phyloP scores from a whole-genome alignment of 2,113 vertebrate species.

The Miniopterus natalensis region DNA sequence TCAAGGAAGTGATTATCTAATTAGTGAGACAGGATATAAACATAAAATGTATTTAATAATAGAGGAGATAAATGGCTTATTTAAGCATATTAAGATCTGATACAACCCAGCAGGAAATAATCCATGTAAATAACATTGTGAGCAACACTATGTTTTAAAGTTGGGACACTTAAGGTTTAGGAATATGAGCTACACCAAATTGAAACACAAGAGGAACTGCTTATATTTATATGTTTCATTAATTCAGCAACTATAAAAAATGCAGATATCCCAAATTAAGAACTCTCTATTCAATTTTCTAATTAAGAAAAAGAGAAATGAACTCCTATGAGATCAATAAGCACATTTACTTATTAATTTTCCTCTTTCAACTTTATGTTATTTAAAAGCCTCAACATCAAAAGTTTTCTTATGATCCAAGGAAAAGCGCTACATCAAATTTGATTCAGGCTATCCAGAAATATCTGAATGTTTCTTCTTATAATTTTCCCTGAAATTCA shows the following conservation, averaged over 20 bases:
- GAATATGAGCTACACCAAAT: neutral
- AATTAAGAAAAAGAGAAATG: constrained; percentile 3
- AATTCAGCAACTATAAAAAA: neutral
- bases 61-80: neutral
- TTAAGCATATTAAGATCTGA: neutral
- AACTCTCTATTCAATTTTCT: constrained; percentile 36
- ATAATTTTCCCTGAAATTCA: neutral
- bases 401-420: neutral
- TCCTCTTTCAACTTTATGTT: neutral
- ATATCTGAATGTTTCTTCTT: neutral
- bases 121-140: neutral
- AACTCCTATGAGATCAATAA: neutral
- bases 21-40: constrained; percentile 36
- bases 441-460: neutral
- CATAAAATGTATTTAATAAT: constrained; percentile 28
- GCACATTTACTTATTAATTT: neutral
- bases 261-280: neutral
- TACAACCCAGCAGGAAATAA: neutral
- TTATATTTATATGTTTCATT: neutral
- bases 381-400: neutral
- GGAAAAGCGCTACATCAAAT: neutral
- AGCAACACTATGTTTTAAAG: neutral
- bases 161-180: neutral
- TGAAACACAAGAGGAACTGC: neutral
- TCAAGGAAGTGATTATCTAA: constrained; percentile 62